Base-by-base conservation (phyloP, 2,113 vertebrate species). In the Mola mola region DNA sequence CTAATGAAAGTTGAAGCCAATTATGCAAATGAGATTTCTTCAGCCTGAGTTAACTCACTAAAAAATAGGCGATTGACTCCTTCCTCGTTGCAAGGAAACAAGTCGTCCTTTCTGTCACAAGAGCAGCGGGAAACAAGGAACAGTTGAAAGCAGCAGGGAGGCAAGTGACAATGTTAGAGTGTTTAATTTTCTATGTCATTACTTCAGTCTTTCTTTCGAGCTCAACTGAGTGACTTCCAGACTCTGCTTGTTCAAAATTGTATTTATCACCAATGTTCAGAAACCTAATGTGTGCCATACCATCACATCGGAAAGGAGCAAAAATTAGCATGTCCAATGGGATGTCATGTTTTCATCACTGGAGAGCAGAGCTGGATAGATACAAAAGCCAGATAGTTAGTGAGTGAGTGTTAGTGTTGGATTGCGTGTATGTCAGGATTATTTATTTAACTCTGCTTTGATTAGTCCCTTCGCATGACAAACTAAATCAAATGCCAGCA, bases 401-500 rank as follows among this genome's bases (percentile, higher is more conserved):
- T 38, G 10, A 16, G n/a, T 13, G 5, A 6, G 10, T 16, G 37
- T 10, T 7, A 16, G 5, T 16, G 12, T 38, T 38, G 15, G 13
- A 15, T n/a, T n/a, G n/a, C n/a, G n/a, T n/a, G n/a, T n/a, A n/a
- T n/a, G n/a, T n/a, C n/a, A n/a, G n/a, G n/a, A n/a, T 38, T 38
- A 38, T 38, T 38, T 38, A 38, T 38, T 15, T 6, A 16, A 6
- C 9, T 8, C 3, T 16, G n/a, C 12, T 50, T 58, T 62, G 47
- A 69, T 59, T 19, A 59, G 2, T 36, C 33, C 9, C 36, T n/a
- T 51, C 29, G 8, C 17, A 33, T 2, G 28, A 59, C 38, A 59
- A 57, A 46, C 15, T 2, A 24, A 59, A 61, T 15, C 9, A 16
- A 66, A 61, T 5, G 8, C 29, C 50, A 53, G 7, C 38, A 11